Evolutionary conservation across 2,113 vertebrate genomes (phyloP).

Genomic region (Mellivora capensis): DNA sequence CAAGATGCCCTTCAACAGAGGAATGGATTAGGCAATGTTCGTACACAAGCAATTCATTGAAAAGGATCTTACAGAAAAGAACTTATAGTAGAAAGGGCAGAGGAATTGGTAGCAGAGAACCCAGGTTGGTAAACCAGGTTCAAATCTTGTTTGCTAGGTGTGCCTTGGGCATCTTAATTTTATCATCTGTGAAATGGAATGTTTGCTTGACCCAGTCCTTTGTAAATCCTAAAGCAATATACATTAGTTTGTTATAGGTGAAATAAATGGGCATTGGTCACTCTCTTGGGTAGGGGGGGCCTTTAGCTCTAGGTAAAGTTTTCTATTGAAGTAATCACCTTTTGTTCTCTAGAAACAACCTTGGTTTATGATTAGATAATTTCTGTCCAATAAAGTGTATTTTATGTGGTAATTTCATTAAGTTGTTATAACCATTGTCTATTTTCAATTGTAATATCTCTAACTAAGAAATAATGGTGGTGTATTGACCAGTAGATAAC

Average conservation of each 20-base stretch:
- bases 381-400: constrained; percentile 70
- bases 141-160: neutral
- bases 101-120: neutral
- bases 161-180: neutral
- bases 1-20: no score
- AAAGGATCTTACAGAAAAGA: neutral
- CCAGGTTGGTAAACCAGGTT: neutral
- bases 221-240: neutral
- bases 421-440: constrained; percentile 74
- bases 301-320: neutral
- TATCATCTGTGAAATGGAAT: neutral
- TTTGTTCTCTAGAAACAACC: constrained; percentile 44
- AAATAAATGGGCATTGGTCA: neutral
- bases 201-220: neutral
- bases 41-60: neutral
- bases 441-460: constrained; percentile 72
- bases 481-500: constrained; percentile 80
- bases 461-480: constrained; percentile 84
- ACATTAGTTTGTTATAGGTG: neutral
- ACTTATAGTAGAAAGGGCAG: neutral
- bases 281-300: neutral
- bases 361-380: constrained; percentile 45
- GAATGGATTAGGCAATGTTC: neutral
- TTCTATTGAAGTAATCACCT: constrained; percentile 1
- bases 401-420: constrained; percentile 72